These are phyloP conservation scores for Epinephelus fuscoguttatus DNA, from an alignment of 2,113 vertebrate genomes.

Conservation along the genomic window DNA sequence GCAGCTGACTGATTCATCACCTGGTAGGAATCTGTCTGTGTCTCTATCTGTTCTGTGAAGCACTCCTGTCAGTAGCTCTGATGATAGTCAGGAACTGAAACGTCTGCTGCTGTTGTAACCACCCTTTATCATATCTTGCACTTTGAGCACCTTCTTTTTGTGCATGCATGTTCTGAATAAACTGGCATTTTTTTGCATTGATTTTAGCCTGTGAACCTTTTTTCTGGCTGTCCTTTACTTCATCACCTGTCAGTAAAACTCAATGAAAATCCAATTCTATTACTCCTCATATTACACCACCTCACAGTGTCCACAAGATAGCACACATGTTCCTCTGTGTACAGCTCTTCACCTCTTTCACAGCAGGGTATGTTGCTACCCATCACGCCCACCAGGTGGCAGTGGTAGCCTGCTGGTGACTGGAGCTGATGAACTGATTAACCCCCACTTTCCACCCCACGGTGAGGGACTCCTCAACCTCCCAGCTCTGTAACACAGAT, in stretches of 20 bases:
- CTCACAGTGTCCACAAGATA: neutral
- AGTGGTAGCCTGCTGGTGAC: constrained; percentile 27
- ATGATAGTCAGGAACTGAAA: too few relatives aligned
- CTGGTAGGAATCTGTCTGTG: too few relatives aligned
- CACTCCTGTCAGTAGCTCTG: too few relatives aligned
- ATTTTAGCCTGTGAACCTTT: too few relatives aligned
- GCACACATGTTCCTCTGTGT: neutral
- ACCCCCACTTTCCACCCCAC: constrained; percentile 49
- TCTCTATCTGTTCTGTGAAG: too few relatives aligned
- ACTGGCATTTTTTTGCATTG: too few relatives aligned
- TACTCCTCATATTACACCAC: neutral
- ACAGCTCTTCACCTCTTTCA: neutral
- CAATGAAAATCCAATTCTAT: neutral
- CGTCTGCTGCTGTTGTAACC: too few relatives aligned
- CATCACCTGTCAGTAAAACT: neutral
- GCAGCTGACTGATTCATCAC: too few relatives aligned
- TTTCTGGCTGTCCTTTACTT: neutral
- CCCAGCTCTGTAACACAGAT: constrained; percentile 58
- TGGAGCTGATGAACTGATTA: constrained; percentile 67
- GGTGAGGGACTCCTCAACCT: constrained; percentile 54
- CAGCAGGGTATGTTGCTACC: neutral
- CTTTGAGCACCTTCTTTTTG: too few relatives aligned
- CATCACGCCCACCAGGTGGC: constrained; percentile 67
- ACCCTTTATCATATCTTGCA: too few relatives aligned
- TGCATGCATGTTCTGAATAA: too few relatives aligned